A percentile compares a stretch with the other conserved stretches of the same genome.
Conservation (phyloP, 1,140 invertebrate species). For the Hylaeus volcanicus region DNA sequence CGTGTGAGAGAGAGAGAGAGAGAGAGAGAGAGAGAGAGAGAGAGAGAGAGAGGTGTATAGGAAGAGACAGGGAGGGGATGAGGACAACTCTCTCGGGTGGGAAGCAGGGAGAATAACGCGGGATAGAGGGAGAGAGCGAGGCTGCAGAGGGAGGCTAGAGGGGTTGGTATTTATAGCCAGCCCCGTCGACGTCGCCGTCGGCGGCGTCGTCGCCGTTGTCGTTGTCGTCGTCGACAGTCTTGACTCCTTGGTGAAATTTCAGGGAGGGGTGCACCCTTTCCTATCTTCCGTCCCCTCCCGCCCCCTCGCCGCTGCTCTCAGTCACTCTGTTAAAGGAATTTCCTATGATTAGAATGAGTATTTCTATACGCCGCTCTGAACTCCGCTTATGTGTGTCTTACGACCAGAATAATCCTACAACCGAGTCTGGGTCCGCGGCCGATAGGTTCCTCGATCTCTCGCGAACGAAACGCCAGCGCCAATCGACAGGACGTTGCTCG, state of each 20-base stretch:
- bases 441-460: constrained; percentile 30
- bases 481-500: neutral
- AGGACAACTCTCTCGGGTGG: constrained; percentile 30
- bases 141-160: constrained; percentile 44
- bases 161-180: constrained; percentile 70
- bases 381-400: constrained; percentile 60
- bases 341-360: constrained; percentile 77
- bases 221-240: constrained; percentile 61
- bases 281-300: constrained; percentile 3
- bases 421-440: constrained; percentile 16
- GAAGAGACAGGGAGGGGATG: constrained; percentile 24
- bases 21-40: constrained; percentile 28
- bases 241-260: constrained; percentile 68
- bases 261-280: constrained; percentile 53
- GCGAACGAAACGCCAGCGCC: no score
- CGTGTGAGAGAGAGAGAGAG: constrained; percentile 14
- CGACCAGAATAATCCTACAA: constrained; percentile 66
- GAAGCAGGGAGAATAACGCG: neutral
- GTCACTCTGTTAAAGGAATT: constrained; percentile 72
- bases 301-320: constrained; percentile 13
- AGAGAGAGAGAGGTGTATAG: constrained; percentile 20
- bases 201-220: constrained; percentile 45
- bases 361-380: constrained; percentile 70
- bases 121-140: constrained; percentile 20
- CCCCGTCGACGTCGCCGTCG: constrained; percentile 56